Evolutionary conservation across 2,113 vertebrate genomes (phyloP), one percentile per base, ranked within the genome.

Genomic region (Dasyprocta punctata): DNA sequence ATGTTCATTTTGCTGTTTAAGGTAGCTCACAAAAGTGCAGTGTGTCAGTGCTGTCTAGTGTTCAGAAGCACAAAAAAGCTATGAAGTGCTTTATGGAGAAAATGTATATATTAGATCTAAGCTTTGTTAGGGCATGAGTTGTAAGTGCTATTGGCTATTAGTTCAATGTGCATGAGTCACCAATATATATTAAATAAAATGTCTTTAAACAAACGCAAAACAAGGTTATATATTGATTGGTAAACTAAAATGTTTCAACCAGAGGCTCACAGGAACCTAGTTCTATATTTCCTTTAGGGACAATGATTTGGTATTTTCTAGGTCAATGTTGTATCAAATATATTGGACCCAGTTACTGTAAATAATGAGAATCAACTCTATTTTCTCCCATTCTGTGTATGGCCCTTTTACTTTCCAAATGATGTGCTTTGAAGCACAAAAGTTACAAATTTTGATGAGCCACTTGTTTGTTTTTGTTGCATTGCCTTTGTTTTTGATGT

Each of bases 401-500:
- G 24, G 41, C 19, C 19, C 80, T 92, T 92, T 89, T n/a, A 58
- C 47, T 94, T 86, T 84, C 6, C 44, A 69, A 33, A n/a, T 89
- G 44, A 52, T 26, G 5, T 80, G 10, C 44, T 80, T 84, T 84
- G 52, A 88, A 78, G 38, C 28, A 81, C 10, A 58, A 58, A 65
- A 75, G 22, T 81, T 92, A 81, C 90, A 84, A 69, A 95, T 78
- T 95, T 67, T 82, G 30, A 54, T 87, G 67, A 69, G 75, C 20
- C 33, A 84, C 3, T 86, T 58, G 85, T 20, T 60, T 44, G 33
- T 71, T 80, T 69, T 60, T n/a, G 11, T 92, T 22, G 44, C 63
- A 36, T 65, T 73, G 24, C 22, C 83, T 12, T 30, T 69, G 67
- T 86, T 58, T 86, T 73, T 81, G 47, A 33, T 81, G 24, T 86